Evolutionary conservation across 2,113 vertebrate genomes (phyloP).

Genomic region (Orientallactaga bullata): DNA sequence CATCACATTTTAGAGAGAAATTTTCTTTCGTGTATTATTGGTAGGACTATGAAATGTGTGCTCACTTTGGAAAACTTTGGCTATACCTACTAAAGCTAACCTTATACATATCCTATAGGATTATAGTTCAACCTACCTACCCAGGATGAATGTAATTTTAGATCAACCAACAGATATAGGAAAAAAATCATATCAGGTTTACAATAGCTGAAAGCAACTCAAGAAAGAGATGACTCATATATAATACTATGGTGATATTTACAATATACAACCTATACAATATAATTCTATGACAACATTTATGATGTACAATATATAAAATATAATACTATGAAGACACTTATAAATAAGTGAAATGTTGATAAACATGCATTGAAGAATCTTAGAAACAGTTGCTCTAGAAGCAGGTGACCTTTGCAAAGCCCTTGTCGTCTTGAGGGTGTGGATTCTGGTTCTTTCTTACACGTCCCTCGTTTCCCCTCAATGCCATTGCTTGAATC

Average conservation of each 20-base stretch:
- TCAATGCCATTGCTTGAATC: background rate
- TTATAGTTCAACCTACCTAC: background rate
- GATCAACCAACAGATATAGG: background rate
- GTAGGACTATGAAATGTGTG: background rate
- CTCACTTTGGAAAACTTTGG: background rate
- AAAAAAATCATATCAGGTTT: background rate
- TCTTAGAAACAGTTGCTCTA: background rate
- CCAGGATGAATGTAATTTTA: background rate
- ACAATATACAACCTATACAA: background rate
- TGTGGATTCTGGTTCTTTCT: background rate
- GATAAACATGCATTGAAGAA: background rate
- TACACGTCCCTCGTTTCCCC: background rate
- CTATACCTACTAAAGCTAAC: background rate
- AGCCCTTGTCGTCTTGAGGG: background rate
- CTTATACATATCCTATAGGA: background rate
- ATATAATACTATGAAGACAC: background rate
- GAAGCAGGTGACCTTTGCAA: background rate
- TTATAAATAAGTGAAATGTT: background rate
- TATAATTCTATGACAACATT: no score
- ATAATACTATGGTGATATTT: no score
- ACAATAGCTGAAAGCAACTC: background rate
- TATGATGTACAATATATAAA: no score
- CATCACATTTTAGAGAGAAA: background rate
- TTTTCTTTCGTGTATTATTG: background rate
- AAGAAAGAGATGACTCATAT: background rate